Percentiles rank a stretch among this genome's conserved stretches.
Evolutionary conservation across 2,888 invertebrate genomes (phyloP).

Genomic region (Neelides folsomi): DNA sequence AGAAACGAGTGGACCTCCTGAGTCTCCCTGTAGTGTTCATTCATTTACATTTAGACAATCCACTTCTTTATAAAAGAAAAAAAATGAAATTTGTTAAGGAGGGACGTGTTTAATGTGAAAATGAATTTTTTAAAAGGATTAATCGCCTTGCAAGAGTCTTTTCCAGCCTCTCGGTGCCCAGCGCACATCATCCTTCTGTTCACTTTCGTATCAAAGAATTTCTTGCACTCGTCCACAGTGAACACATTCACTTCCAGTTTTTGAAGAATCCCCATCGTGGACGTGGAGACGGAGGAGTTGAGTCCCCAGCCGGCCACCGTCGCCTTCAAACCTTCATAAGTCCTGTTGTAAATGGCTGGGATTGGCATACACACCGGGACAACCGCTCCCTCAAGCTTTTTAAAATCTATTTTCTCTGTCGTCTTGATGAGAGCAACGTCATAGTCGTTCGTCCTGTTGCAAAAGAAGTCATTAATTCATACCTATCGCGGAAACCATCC

Average conservation of each 20-base stretch:
- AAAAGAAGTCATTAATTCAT: background rate
- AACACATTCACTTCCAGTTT: conserved; percentile 27
- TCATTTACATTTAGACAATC: conserved; percentile 1
- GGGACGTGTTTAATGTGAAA: too few species aligned
- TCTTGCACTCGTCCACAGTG: conserved; percentile 17
- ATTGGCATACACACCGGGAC: conserved; percentile 16
- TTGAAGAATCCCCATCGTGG: conserved; percentile 16
- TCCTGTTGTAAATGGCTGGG: conserved; percentile 7
- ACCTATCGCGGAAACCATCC: background rate
- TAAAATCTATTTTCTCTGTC: conserved; percentile 17
- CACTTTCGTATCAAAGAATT: conserved; percentile 18
- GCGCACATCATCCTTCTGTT: conserved; percentile 30
- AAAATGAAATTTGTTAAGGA: background rate
- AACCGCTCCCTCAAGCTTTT: conserved; percentile 2
- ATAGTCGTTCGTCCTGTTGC: conserved; percentile 19
- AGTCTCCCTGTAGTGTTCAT: conserved; percentile 13
- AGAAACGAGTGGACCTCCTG: conserved; percentile 18
- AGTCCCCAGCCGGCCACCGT: conserved; percentile 26
- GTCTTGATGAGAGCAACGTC: conserved; percentile 19
- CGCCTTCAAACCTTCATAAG: conserved; percentile 13
- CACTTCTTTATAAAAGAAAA: background rate
- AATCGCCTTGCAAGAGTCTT: conserved; percentile 22
- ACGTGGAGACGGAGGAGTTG: conserved; percentile 9
- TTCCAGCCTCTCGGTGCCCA: conserved; percentile 21
- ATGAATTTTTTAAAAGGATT: background rate